phyloP scores from a whole-genome alignment of 1,140 invertebrate genomes.

The Scaptomyza hsui region DNA sequence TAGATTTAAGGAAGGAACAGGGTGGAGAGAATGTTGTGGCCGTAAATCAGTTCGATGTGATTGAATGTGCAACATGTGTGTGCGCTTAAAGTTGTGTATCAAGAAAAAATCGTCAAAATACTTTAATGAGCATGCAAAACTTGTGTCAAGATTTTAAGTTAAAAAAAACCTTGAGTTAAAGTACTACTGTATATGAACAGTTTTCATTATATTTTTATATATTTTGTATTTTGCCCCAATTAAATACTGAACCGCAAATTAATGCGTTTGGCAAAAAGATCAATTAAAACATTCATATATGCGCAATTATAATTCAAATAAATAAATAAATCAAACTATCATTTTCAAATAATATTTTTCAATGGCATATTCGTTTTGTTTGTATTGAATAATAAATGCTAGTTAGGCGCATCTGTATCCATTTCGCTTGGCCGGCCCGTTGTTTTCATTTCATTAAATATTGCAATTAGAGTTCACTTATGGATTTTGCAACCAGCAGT shows the following conservation, averaged over 20 bases:
- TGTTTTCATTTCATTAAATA: constrained; percentile 79
- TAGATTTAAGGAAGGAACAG: background rate
- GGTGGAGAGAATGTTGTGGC: background rate
- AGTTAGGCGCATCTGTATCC: constrained; percentile 41
- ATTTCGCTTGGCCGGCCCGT: constrained; percentile 49
- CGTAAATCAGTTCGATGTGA: constrained; percentile 19
- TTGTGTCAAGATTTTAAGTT: no score
- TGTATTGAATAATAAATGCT: constrained; percentile 33
- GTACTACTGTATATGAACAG: no score
- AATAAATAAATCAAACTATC: constrained; percentile 7
- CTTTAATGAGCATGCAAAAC: background rate
- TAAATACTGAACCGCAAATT: background rate
- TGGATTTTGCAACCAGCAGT: constrained; percentile 42
- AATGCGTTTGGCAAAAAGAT: background rate
- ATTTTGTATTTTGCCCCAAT: background rate
- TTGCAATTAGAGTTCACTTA: constrained; percentile 78
- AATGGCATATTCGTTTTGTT: background rate
- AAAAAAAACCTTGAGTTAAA: no score
- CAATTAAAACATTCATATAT: constrained; percentile 15
- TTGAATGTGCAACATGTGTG: constrained; percentile 30
- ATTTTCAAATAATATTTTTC: constrained; percentile 14
- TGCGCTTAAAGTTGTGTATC: background rate
- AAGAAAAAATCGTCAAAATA: background rate
- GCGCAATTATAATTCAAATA: constrained; percentile 16
- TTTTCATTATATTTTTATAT: background rate